Evolutionary conservation across 2,888 invertebrate species (phyloP).

Genomic region (Kryphioiulus occultus): DNA sequence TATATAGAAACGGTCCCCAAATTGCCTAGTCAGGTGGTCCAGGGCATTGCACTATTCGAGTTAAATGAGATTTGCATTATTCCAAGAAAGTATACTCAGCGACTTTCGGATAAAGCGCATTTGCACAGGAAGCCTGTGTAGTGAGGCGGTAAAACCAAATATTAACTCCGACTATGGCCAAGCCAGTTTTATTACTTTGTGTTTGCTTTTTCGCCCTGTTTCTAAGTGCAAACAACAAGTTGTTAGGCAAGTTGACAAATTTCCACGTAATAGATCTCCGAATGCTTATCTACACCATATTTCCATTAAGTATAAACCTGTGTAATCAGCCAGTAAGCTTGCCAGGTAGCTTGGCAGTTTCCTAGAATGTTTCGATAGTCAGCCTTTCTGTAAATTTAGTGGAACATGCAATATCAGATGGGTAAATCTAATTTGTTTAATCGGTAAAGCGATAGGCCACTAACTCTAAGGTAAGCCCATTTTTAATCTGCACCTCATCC

Average conservation of each 20-base stretch:
- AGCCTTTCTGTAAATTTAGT: neutral
- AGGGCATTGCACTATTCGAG: neutral
- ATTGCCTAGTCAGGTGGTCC: neutral
- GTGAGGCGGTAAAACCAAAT: slow-evolving; percentile 22
- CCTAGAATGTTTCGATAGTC: neutral
- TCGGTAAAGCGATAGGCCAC: too few species aligned
- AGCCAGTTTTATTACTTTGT: slow-evolving; percentile 36
- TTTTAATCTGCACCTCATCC: neutral
- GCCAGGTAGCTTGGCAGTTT: neutral
- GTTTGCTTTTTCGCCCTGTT: slow-evolving; percentile 43
- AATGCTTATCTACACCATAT: neutral
- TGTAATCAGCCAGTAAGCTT: neutral
- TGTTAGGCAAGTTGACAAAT: slow-evolving; percentile 3
- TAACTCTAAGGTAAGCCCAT: neutral
- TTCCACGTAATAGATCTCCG: neutral
- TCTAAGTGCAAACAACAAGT: slow-evolving; percentile 44
- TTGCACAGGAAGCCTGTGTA: neutral
- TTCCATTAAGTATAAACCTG: neutral
- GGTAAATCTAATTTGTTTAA: too few species aligned
- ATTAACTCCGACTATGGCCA: slow-evolving; percentile 9
- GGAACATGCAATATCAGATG: neutral
- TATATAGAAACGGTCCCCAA: neutral
- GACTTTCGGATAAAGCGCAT: neutral
- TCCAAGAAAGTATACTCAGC: neutral
- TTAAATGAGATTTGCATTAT: neutral